Conservation (phyloP, 2,888 invertebrate genomes). For the Leptura quadrifasciata region DNA sequence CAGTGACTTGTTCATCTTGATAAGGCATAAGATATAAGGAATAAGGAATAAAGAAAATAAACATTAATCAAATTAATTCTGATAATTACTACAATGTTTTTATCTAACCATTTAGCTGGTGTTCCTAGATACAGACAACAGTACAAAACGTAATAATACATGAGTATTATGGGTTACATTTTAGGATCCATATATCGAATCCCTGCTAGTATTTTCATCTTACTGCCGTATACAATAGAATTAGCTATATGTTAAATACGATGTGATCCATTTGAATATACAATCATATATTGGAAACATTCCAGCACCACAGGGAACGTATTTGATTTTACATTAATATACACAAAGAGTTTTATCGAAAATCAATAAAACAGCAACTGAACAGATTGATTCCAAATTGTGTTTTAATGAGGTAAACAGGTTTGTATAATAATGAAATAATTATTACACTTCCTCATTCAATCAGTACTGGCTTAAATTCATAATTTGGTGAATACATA, state of each 20-base stretch:
- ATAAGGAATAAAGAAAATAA: too few species aligned
- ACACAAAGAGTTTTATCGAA: conserved; percentile 8
- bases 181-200: too few species aligned
- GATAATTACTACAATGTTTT: too few species aligned
- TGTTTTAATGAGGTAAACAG: conserved; percentile 23
- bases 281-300: conserved; percentile 5
- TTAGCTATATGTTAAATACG: conserved; percentile 1
- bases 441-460: neutral
- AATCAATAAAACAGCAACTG: conserved; percentile 20
- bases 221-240: neutral
- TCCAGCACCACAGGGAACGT: conserved; percentile 10
- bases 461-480: neutral
- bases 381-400: conserved; percentile 18
- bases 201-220: neutral
- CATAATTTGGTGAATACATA: neutral
- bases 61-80: too few species aligned
- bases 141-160: too few species aligned
- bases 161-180: too few species aligned
- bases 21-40: too few species aligned
- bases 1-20: too few species aligned
- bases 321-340: conserved; percentile 20
- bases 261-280: neutral
- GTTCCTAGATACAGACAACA: too few species aligned
- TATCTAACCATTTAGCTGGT: too few species aligned
- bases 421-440: conserved; percentile 29